Evolutionary conservation across 2,113 vertebrate species (phyloP), one percentile per base, ranked within the genome.

Genomic region (Melierax canorus): DNA sequence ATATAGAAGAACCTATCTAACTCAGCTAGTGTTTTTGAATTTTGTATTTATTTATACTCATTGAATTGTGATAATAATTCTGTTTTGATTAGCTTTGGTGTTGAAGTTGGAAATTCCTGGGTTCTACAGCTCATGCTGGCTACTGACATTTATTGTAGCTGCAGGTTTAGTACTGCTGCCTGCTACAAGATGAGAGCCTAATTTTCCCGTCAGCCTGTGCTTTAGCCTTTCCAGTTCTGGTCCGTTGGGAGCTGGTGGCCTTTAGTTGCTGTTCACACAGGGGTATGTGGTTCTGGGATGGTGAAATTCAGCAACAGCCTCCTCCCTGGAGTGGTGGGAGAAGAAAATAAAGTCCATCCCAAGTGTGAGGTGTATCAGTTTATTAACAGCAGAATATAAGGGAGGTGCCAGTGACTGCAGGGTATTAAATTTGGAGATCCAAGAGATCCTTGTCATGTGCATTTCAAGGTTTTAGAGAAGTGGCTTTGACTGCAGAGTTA

Each of bases 261-360:
- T 72, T 85, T 21, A 72, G 32, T 13, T 82, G 27, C 62, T 86
- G 7, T 88, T 90, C 69, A 48, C 16, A 26, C 11, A 68, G 10
- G 14, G 7, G 3, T 34, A 7, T 0, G 0, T 72, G 15, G 1
- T 72, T 90, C 66, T 86, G 58, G 51, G 30, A 43, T 64, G 48
- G 50, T 67, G 9, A 82, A 64, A 85, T 86, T 92, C 2, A 2
- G 48, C 9, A 79, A 43, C 27, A 76, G 21, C 20, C 34, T 90
- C 34, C n/a, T 95, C 66, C 20, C 30, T 83, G 48, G 21, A 91
- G 22, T 67, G 32, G 3, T 39, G 15, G 15, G 24, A 63, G 51
- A 79, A 50, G 30, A 79, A 78, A 56, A 48, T 58, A 12, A 46
- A 83, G 26, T 68, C 30, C 19, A 48, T 88, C n/a, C 45, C 36